Conservation (phyloP, 2,113 vertebrate species). For the Apeltes quadracus region DNA sequence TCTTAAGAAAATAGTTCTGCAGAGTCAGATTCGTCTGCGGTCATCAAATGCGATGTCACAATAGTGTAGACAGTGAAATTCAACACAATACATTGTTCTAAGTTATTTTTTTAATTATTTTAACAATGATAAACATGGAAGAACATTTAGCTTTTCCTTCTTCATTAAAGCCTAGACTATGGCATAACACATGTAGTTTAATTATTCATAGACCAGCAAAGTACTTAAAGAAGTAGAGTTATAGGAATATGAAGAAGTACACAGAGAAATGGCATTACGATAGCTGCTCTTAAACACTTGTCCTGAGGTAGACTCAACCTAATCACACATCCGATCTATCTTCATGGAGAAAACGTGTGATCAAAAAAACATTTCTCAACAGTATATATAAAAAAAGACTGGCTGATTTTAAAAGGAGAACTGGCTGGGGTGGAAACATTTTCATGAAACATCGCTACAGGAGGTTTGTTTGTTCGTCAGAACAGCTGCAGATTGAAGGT, state of each 20-base stretch:
- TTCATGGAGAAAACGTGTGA: background rate
- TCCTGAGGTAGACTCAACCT: slow-evolving; percentile 35
- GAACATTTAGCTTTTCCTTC: background rate
- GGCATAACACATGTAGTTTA: slow-evolving; percentile 14
- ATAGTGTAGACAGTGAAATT: background rate
- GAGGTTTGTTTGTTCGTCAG: background rate
- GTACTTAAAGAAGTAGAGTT: background rate
- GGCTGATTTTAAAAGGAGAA: background rate
- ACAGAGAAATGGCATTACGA: slow-evolving; percentile 6
- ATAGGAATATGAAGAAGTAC: background rate
- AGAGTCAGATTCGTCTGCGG: too few relatives aligned
- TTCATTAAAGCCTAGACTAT: slow-evolving; percentile 34
- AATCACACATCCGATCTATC: slow-evolving; percentile 1
- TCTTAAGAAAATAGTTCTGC: too few relatives aligned
- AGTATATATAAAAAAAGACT: slow-evolving; percentile 28
- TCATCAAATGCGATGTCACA: background rate
- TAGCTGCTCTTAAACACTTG: slow-evolving; percentile 41
- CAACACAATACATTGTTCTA: slow-evolving; percentile 19
- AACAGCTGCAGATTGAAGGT: background rate
- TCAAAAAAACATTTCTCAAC: slow-evolving; percentile 1
- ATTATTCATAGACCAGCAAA: slow-evolving; percentile 13
- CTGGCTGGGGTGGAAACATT: background rate
- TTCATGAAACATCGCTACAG: background rate
- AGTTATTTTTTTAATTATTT: slow-evolving; percentile 20
- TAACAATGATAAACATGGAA: slow-evolving; percentile 16